phyloP scores from a whole-genome alignment of 2,113 vertebrate genomes.

The Alosa alosa region DNA sequence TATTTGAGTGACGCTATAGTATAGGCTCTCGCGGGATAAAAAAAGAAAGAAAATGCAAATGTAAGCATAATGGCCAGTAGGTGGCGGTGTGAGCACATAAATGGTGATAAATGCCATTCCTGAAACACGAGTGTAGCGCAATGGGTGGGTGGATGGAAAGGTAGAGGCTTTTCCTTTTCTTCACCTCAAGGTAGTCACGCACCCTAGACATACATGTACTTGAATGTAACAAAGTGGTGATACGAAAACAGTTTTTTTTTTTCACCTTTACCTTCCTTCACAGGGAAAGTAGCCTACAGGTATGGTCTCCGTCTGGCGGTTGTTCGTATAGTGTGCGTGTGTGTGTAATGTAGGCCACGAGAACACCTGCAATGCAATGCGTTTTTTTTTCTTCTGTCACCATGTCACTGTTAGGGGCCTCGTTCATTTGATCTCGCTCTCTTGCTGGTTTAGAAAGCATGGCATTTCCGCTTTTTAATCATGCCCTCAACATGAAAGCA shows the following conservation, averaged over 20 bases:
- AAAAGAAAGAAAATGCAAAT: too few relatives aligned
- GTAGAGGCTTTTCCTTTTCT: neutral
- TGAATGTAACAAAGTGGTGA: neutral
- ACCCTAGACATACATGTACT: neutral
- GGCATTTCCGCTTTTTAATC: too few relatives aligned
- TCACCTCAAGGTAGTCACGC: neutral
- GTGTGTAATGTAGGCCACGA: constrained; percentile 31
- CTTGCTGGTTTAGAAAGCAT: too few relatives aligned
- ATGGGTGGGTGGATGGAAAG: neutral
- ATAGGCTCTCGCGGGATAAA: too few relatives aligned
- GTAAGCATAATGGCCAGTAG: neutral
- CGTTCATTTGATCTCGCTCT: constrained; percentile 9
- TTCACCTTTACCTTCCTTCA: constrained; percentile 41
- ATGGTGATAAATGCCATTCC: neutral
- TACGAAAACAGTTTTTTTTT: neutral
- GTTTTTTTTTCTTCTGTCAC: neutral
- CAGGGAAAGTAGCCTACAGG: constrained; percentile 27
- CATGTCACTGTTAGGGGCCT: neutral
- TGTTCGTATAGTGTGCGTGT: neutral
- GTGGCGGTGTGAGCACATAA: neutral
- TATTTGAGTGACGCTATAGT: too few relatives aligned
- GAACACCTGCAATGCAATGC: constrained; percentile 37
- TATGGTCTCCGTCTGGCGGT: neutral
- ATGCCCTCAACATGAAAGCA: too few relatives aligned
- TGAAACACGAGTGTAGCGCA: neutral